Evolutionary conservation across 2,888 invertebrate genomes (phyloP).

Genomic region (Parnassius orleans): DNA sequence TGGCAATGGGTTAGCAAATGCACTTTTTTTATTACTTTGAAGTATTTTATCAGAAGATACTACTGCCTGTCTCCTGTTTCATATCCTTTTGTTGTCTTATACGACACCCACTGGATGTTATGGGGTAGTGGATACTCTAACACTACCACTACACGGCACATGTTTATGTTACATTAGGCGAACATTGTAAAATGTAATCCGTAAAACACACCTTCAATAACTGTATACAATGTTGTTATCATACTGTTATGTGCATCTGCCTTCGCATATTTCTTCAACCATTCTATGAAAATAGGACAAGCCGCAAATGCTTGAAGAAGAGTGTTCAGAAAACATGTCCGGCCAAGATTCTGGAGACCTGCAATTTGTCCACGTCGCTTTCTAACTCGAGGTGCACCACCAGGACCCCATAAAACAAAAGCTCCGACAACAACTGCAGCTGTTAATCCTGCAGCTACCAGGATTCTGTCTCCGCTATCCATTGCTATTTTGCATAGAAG

Average conservation of each 20-base stretch:
- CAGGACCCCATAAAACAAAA: conserved; percentile 91
- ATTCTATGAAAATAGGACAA: conserved; percentile 90
- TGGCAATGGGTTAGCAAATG: too few species aligned
- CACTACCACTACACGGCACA: too few species aligned
- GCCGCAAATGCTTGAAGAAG: conserved; percentile 94
- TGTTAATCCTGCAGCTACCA: conserved; percentile 89
- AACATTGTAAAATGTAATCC: too few species aligned
- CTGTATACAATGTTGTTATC: conserved; percentile 86
- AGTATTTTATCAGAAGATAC: too few species aligned
- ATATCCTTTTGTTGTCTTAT: too few species aligned
- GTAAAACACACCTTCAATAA: conserved; percentile 83
- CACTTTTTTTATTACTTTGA: too few species aligned
- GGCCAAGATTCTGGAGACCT: conserved; percentile 94
- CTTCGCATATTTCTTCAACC: conserved; percentile 86
- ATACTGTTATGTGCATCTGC: conserved; percentile 85
- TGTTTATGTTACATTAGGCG: too few species aligned
- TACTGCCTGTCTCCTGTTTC: too few species aligned
- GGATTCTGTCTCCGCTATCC: conserved; percentile 88
- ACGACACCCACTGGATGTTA: too few species aligned
- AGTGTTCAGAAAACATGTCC: conserved; percentile 96
- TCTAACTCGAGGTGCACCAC: conserved; percentile 82
- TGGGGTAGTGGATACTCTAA: too few species aligned
- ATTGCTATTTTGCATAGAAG: conserved; percentile 53
- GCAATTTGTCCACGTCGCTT: conserved; percentile 87
- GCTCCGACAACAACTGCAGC: conserved; percentile 91